phyloP scores from a whole-genome alignment of 2,888 invertebrate genomes.

The Ashinkailepas kermadecensis region DNA sequence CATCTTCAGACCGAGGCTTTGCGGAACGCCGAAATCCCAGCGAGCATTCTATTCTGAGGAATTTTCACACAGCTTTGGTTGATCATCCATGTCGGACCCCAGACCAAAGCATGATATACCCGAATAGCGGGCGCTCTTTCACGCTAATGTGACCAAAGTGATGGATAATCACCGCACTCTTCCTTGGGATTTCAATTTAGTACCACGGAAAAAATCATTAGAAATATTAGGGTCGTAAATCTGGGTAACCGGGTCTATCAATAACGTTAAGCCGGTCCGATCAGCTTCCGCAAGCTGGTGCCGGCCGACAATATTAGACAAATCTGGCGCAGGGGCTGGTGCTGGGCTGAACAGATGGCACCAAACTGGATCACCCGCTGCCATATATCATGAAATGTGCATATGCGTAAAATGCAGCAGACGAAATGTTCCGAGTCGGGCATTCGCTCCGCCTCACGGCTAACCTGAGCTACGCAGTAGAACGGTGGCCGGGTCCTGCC shows the following conservation, averaged over 20 bases:
- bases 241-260: neutral
- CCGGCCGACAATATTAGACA: slow-evolving; percentile 11
- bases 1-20: no score
- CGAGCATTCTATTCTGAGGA: no score
- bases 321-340: neutral
- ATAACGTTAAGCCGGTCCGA: neutral
- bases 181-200: neutral
- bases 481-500: no score
- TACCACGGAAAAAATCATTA: slow-evolving; percentile 9
- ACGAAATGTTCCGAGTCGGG: no score
- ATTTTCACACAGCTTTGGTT: no score
- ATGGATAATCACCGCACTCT: neutral
- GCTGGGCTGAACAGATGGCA: neutral
- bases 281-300: neutral
- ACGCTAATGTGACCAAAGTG: slow-evolving; percentile 5
- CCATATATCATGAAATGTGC: no score
- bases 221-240: slow-evolving; percentile 19
- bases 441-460: no score
- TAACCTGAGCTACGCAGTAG: no score
- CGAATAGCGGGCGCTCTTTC: neutral
- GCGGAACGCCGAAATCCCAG: no score
- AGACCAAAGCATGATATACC: neutral
- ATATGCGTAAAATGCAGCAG: no score
- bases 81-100: no score
- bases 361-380: no score